Percentiles rank a stretch among this genome's conserved stretches.
These are phyloP conservation scores for Sipha flava DNA, from an alignment of 1,140 invertebrate genomes.

Conservation along the genomic window DNA sequence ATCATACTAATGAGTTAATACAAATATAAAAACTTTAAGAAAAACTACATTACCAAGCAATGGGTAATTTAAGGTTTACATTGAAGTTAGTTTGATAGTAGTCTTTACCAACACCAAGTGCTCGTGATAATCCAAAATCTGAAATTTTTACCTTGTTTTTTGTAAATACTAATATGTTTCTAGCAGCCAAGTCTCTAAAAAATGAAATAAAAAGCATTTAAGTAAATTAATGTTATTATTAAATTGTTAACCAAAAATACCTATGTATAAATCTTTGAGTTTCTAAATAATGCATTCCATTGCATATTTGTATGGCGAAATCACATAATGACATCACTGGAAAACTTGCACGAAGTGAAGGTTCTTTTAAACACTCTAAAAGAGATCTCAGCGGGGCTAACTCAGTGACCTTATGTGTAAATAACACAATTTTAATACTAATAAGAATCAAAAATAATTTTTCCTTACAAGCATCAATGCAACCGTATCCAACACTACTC, in stretches of 20 bases:
- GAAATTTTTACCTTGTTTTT: conserved; percentile 97
- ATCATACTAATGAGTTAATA: neutral
- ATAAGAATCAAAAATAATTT: neutral
- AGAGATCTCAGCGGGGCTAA: conserved; percentile 88
- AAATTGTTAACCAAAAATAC: conserved; percentile 40
- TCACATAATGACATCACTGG: conserved; percentile 80
- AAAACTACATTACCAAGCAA: conserved; percentile 70
- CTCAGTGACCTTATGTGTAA: conserved; percentile 69
- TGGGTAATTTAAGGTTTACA: conserved; percentile 92
- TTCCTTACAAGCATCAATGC: conserved; percentile 79
- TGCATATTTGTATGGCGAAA: conserved; percentile 89
- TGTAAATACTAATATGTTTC: conserved; percentile 92
- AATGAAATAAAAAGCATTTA: conserved; percentile 35
- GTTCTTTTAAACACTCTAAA: conserved; percentile 90
- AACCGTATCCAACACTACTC: conserved; percentile 90
- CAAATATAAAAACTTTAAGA: neutral
- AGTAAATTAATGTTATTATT: neutral
- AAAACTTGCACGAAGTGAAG: conserved; percentile 76
- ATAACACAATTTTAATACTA: neutral
- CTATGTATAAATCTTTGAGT: conserved; percentile 87
- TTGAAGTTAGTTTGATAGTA: conserved; percentile 99
- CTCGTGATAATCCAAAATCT: conserved; percentile 91
- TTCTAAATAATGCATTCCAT: conserved; percentile 93
- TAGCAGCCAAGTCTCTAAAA: conserved; percentile 78
- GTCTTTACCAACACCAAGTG: conserved; percentile 94